phyloP scores from a whole-genome alignment of 2,888 invertebrate species.

The Nomada goodeniana region DNA sequence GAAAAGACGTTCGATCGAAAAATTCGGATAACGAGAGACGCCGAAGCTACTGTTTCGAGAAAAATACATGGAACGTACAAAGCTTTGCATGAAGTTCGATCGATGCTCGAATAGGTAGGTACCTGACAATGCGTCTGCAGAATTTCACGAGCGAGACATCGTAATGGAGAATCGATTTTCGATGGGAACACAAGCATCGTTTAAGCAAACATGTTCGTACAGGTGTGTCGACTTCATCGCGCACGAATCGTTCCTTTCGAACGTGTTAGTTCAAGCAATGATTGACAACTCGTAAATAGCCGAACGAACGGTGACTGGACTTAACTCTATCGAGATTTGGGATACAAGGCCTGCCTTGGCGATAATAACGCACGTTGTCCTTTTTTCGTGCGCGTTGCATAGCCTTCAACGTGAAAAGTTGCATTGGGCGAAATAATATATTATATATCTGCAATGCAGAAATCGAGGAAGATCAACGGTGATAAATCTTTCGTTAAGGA shows the following conservation, averaged over 20 bases:
- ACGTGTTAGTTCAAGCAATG: neutral
- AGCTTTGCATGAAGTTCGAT: neutral
- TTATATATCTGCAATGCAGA: no score
- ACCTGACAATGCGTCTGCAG: conserved; percentile 42
- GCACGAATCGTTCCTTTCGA: neutral
- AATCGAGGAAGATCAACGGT: no score
- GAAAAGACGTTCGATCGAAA: no score
- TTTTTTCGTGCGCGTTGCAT: no score
- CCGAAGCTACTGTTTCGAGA: no score
- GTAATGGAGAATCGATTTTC: conserved; percentile 35
- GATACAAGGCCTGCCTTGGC: neutral
- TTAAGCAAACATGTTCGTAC: conserved; percentile 29
- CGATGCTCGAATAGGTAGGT: neutral
- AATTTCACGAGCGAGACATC: conserved; percentile 26
- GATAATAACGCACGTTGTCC: neutral
- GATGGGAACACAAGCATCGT: conserved; percentile 24
- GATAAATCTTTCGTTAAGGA: no score
- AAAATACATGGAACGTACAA: neutral
- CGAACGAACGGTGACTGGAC: conserved; percentile 47
- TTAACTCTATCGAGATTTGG: neutral
- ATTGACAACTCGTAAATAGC: conserved; percentile 59
- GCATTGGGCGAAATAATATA: no score
- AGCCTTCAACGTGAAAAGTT: no score
- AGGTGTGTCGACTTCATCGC: neutral
- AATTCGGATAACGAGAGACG: no score